Percentiles rank a stretch among this genome's conserved stretches.
Conservation (phyloP, 2,113 vertebrate species). For the Colossoma macropomum region DNA sequence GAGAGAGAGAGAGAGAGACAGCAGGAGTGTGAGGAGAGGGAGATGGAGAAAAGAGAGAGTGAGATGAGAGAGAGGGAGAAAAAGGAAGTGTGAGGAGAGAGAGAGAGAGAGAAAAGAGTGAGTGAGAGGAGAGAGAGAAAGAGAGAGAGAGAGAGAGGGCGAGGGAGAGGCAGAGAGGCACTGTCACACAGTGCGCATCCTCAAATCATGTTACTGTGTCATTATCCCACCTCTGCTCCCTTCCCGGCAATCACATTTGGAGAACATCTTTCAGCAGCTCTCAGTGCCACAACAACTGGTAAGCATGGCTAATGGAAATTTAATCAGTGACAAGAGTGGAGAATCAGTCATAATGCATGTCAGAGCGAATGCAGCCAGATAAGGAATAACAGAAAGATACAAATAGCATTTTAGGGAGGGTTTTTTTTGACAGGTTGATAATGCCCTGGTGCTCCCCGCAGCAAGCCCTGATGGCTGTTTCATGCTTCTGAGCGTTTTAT, state of each 20-base stretch:
- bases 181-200: conserved; percentile 59
- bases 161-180: conserved; percentile 40
- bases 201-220: conserved; percentile 64
- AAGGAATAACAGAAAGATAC: conserved; percentile 74
- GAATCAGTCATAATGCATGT: conserved; percentile 74
- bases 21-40: no score
- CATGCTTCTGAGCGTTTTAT: conserved; percentile 32
- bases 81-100: no score
- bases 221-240: conserved; percentile 68
- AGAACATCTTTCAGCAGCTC: conserved; percentile 69
- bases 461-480: conserved; percentile 22
- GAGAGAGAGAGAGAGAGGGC: conserved; percentile 11
- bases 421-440: conserved; percentile 38
- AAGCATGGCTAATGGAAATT: conserved; percentile 80
- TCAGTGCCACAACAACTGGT: conserved; percentile 61
- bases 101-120: no score
- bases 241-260: conserved; percentile 68
- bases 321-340: conserved; percentile 77
- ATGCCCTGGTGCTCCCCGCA: conserved; percentile 19
- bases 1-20: no score
- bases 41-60: no score
- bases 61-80: no score
- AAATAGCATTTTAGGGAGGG: conserved; percentile 69
- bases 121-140: not conserved
- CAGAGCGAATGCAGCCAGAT: conserved; percentile 58